Evolutionary conservation across 2,113 vertebrate species (phyloP).

Genomic region (Catharus bicknelli): DNA sequence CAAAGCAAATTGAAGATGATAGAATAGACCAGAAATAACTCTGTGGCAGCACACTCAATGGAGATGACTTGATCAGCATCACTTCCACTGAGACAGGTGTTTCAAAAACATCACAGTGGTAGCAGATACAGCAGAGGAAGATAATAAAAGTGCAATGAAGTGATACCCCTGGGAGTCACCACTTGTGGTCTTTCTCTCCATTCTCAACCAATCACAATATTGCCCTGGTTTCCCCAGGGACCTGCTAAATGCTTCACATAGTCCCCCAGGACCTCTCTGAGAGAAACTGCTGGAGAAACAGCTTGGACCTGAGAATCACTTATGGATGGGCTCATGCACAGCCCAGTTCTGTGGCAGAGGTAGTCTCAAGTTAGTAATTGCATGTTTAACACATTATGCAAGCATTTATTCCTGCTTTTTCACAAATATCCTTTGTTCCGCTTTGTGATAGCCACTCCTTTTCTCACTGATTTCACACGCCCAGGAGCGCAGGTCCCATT

Average conservation of each 20-base stretch:
- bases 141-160: not conserved
- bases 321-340: rapidly evolving
- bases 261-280: not conserved
- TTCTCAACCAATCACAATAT: rapidly evolving
- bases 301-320: not conserved
- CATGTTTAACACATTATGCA: not conserved
- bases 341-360: not conserved
- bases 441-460: not conserved
- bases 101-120: not conserved
- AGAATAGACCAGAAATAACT: not conserved
- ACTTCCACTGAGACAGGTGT: not conserved
- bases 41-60: rapidly evolving
- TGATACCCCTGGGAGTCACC: not conserved
- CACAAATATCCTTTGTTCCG: not conserved
- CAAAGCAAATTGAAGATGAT: not conserved
- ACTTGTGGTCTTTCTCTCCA: not conserved
- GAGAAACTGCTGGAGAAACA: not conserved
- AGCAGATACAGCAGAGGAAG: not conserved
- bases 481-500: not conserved
- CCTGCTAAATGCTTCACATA: not conserved
- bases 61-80: not conserved
- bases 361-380: not conserved
- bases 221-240: not conserved
- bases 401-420: not conserved
- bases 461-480: not conserved